Evolutionary conservation across 2,113 vertebrate species (phyloP).

Genomic region (Lophotis ruficrista): DNA sequence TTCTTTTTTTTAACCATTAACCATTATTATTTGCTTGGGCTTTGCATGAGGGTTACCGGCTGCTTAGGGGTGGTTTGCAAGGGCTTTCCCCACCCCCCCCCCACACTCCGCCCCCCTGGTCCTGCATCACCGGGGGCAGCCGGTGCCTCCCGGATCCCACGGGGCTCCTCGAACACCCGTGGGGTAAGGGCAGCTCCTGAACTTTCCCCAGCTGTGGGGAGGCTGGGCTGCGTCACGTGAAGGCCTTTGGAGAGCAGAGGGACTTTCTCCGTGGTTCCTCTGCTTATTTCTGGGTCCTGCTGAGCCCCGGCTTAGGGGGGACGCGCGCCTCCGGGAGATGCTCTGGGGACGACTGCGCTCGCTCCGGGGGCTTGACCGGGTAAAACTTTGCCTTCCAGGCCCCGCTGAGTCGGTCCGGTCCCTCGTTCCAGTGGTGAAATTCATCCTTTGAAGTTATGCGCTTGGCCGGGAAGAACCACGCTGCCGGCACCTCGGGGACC

Average conservation of each 20-base stretch:
- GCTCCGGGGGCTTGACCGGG: background rate
- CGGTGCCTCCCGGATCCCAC: accelerated
- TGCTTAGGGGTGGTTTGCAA: background rate
- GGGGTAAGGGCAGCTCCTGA: background rate
- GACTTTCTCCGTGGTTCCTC: background rate
- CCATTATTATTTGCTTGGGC: background rate
- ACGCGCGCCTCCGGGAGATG: background rate
- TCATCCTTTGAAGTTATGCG: background rate
- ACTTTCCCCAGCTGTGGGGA: background rate
- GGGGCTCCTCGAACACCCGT: background rate
- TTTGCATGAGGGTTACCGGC: accelerated
- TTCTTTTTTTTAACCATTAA: background rate
- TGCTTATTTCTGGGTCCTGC: background rate
- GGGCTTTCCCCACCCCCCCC: background rate
- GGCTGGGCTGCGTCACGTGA: background rate
- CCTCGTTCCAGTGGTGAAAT: background rate
- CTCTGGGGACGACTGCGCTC: accelerated
- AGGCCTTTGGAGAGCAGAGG: background rate
- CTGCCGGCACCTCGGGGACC: background rate
- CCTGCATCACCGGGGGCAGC: background rate
- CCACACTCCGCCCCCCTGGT: too few species aligned
- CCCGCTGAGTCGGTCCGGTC: background rate
- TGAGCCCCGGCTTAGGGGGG: background rate
- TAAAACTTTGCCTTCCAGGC: conserved; percentile 16
- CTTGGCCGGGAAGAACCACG: background rate